These are phyloP conservation scores for Teleiodes luculella DNA, from an alignment of 2,888 invertebrate species.

Conservation along the genomic window DNA sequence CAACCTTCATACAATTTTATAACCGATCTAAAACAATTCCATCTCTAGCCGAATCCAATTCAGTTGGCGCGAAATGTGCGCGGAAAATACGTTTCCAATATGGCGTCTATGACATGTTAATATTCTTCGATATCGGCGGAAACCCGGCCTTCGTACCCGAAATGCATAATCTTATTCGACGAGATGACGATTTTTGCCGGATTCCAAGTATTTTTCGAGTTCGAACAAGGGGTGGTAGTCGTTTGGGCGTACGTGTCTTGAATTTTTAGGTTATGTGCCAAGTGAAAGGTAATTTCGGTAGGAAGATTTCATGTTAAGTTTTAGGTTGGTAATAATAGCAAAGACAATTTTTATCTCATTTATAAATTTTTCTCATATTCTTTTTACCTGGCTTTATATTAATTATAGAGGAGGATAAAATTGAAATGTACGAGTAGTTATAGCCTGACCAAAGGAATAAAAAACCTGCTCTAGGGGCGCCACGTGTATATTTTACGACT, in stretches of 20 bases:
- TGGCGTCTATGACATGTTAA: slow-evolving; percentile 76
- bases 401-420: too few relatives aligned
- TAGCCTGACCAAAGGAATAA: too few relatives aligned
- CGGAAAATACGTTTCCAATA: slow-evolving; percentile 69
- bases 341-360: too few relatives aligned
- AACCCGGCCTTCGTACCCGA: slow-evolving; percentile 52
- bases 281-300: not conserved
- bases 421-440: too few relatives aligned
- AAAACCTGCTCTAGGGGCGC: too few relatives aligned
- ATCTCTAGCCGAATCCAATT: not conserved
- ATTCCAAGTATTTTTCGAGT: slow-evolving; percentile 22
- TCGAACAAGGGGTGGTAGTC: not conserved
- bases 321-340: not conserved
- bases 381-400: too few relatives aligned
- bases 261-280: slow-evolving; percentile 6
- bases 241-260: not conserved
- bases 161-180: slow-evolving; percentile 71
- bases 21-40: not conserved
- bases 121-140: slow-evolving; percentile 21
- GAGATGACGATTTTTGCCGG: slow-evolving; percentile 36
- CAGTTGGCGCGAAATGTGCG: slow-evolving; percentile 27
- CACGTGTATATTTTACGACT: too few relatives aligned
- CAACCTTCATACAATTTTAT: not conserved
- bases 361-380: too few relatives aligned
- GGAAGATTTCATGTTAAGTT: not conserved